Evolutionary conservation across 2,797 vertebrate genomes (phyloP).

Genomic region (Xyrichtys novacula): DNA sequence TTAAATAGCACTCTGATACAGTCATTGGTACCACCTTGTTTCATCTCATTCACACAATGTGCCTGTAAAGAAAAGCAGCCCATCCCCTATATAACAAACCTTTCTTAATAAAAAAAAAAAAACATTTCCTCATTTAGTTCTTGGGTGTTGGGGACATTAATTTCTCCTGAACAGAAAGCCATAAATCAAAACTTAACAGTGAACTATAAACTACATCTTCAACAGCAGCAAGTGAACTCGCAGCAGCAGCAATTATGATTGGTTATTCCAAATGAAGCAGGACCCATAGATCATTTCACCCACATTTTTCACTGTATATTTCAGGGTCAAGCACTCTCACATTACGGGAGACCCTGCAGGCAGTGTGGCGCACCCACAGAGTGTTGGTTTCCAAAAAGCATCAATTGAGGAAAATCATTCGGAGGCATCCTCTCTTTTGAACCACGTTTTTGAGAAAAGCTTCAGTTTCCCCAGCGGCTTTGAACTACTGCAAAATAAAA

Average conservation of each 20-base stretch:
- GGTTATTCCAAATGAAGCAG: background rate
- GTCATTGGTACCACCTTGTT: conserved; percentile 5
- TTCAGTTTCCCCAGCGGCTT: background rate
- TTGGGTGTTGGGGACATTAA: conserved; percentile 4
- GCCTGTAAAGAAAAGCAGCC: background rate
- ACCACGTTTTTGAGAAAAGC: background rate
- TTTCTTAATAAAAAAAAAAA: background rate
- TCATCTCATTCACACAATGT: conserved; percentile 8
- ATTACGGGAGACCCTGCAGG: no score
- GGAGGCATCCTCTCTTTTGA: background rate
- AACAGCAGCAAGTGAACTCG: conserved; percentile 18
- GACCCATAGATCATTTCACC: background rate
- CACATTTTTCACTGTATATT: background rate
- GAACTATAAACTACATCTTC: conserved; percentile 10
- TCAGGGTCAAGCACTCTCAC: background rate
- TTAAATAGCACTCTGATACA: conserved; percentile 23
- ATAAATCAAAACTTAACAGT: conserved; percentile 28
- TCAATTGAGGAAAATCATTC: background rate
- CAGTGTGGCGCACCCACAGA: background rate
- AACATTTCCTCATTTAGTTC: conserved; percentile 37
- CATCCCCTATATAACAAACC: background rate
- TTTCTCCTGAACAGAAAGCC: conserved; percentile 24
- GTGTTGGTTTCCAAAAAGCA: background rate
- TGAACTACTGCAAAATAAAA: background rate
- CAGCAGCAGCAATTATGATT: conserved; percentile 1